Conservation (phyloP, 2,888 invertebrate species). For the Meteorus colon region DNA sequence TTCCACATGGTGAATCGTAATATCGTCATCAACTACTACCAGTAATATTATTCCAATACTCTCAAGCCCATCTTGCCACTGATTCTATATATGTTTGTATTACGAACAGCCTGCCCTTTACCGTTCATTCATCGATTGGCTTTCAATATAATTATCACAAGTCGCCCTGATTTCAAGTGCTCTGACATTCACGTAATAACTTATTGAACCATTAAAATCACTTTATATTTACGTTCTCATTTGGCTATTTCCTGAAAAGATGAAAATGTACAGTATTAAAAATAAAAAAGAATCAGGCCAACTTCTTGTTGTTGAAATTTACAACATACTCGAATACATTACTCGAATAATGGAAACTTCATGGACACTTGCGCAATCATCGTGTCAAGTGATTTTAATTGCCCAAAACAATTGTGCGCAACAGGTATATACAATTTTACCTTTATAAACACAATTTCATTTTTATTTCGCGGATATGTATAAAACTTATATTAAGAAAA, state of each 20-base stretch:
- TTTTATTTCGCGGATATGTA: neutral
- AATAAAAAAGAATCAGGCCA: neutral
- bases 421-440: slow-evolving; percentile 9
- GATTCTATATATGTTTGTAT: neutral
- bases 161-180: neutral
- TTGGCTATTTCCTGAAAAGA: neutral
- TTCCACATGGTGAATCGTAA: slow-evolving; percentile 43
- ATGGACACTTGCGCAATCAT: slow-evolving; percentile 19
- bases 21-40: slow-evolving; percentile 58
- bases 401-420: slow-evolving; percentile 27
- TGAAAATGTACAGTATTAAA: neutral
- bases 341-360: neutral
- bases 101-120: neutral
- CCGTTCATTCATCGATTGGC: slow-evolving; percentile 41
- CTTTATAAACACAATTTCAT: slow-evolving; percentile 11
- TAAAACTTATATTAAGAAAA: neutral
- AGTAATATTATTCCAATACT: slow-evolving; percentile 61
- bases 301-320: neutral
- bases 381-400: slow-evolving; percentile 22
- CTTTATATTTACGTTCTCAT: neutral
- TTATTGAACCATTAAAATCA: neutral
- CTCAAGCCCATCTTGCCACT: neutral
- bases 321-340: neutral
- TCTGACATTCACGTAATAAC: slow-evolving; percentile 6
- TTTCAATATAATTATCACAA: slow-evolving; percentile 49